Evolutionary conservation across 2,797 vertebrate species (phyloP).

Genomic region (Schizothorax lantsangensis): DNA sequence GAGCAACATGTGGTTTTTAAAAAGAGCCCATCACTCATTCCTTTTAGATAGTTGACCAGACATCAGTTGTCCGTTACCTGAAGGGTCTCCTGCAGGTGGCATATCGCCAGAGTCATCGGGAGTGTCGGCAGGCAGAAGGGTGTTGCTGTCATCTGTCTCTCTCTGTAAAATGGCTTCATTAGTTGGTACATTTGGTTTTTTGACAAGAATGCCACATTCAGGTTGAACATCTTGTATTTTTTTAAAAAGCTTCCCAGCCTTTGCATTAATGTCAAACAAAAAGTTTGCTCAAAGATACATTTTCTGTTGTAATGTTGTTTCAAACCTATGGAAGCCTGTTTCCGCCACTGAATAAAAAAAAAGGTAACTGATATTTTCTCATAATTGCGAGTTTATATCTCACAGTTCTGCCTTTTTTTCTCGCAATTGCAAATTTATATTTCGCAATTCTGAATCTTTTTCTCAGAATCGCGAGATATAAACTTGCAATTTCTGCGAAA

Average conservation of each 20-base stretch:
- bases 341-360: not conserved
- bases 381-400: not conserved
- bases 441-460: not conserved
- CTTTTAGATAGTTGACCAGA: not conserved
- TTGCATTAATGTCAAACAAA: not conserved
- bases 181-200: constrained; percentile 3
- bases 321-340: not conserved
- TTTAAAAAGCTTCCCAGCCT: not conserved
- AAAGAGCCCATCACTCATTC: constrained; percentile 37
- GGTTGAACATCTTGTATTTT: not conserved
- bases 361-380: not conserved
- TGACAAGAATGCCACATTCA: not conserved
- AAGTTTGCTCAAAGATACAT: not conserved
- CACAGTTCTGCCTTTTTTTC: not conserved
- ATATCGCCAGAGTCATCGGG: constrained; percentile 55
- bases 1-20: constrained; percentile 38
- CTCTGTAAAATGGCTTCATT: constrained; percentile 51
- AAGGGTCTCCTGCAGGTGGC: constrained; percentile 46
- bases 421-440: not conserved
- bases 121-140: constrained; percentile 57
- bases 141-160: constrained; percentile 27
- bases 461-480: not conserved
- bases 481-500: not conserved
- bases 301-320: not conserved
- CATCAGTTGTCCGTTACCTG: constrained; percentile 65